Conservation (phyloP, 2,113 vertebrate genomes). For the Corythornis vintsioides region DNA sequence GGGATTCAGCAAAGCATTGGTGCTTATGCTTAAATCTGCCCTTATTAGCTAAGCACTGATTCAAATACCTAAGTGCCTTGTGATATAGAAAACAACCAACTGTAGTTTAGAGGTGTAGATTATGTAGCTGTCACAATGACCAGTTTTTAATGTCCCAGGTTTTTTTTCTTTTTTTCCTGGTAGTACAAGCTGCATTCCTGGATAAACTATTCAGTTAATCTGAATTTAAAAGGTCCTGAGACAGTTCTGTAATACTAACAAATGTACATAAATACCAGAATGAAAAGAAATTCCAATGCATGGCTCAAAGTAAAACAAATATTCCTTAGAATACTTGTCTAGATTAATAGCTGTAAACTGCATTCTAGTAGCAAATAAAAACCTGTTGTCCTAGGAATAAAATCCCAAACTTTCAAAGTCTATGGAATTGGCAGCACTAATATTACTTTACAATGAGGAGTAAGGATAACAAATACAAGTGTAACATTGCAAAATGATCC, state of each 20-base stretch:
- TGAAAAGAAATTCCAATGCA: not conserved
- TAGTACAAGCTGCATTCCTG: not conserved
- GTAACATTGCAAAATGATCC: slow-evolving; percentile 25
- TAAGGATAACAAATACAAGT: slow-evolving; percentile 20
- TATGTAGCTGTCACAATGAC: not conserved
- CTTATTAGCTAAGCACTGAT: not conserved
- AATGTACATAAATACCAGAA: slow-evolving; percentile 38
- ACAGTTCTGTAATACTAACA: slow-evolving; percentile 11
- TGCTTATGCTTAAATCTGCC: slow-evolving; percentile 14
- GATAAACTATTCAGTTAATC: slow-evolving; percentile 7
- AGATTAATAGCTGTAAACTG: slow-evolving; percentile 30
- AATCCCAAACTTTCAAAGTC: not conserved
- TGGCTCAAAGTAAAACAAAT: slow-evolving; percentile 59
- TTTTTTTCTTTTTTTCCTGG: not conserved
- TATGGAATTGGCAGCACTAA: slow-evolving; percentile 73
- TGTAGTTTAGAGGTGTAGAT: not conserved
- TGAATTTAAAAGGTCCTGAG: slow-evolving; percentile 54
- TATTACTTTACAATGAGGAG: not conserved
- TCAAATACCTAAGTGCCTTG: not conserved
- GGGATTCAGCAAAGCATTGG: slow-evolving; percentile 20
- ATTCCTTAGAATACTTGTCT: slow-evolving; percentile 42
- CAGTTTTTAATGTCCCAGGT: not conserved
- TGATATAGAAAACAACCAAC: not conserved
- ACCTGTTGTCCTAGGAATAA: not conserved
- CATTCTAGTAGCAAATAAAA: slow-evolving; percentile 51